These are phyloP conservation scores for Acomys russatus DNA, from an alignment of 2,797 vertebrate species.

Conservation along the genomic window DNA sequence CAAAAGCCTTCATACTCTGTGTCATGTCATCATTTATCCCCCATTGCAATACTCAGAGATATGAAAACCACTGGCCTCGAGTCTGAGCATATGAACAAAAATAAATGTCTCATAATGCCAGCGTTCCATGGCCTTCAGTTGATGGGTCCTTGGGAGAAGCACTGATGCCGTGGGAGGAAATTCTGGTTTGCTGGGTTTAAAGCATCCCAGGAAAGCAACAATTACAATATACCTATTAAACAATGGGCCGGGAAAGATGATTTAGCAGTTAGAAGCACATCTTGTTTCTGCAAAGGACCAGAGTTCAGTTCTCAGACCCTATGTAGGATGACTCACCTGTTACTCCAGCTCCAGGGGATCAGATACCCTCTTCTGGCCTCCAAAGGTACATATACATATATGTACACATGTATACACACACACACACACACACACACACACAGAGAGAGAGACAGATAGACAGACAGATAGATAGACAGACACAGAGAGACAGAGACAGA, in stretches of 20 bases:
- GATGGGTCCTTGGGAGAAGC: not conserved
- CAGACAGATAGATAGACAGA: too few species aligned
- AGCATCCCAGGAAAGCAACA: not conserved
- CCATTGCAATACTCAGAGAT: not conserved
- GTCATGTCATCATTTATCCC: constrained; percentile 50
- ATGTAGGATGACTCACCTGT: not conserved
- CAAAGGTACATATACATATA: not conserved
- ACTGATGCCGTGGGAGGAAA: not conserved
- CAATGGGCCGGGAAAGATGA: not conserved
- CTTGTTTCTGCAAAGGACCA: not conserved
- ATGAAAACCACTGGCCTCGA: not conserved
- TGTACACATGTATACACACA: not conserved
- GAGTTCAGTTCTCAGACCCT: not conserved
- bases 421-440: not conserved
- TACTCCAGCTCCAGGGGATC: not conserved
- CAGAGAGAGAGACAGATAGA: too few species aligned
- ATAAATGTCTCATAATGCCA: not conserved
- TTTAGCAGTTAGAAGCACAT: not conserved
- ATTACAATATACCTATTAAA: not conserved
- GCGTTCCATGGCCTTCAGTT: not conserved
- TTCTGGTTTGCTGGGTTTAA: not conserved
- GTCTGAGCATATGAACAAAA: not conserved
- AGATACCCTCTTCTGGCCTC: not conserved
- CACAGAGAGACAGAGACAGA: too few species aligned
- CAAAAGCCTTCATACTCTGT: constrained; percentile 26